phyloP scores from a whole-genome alignment of 2,888 invertebrate species.

The Escarpia spicata region DNA sequence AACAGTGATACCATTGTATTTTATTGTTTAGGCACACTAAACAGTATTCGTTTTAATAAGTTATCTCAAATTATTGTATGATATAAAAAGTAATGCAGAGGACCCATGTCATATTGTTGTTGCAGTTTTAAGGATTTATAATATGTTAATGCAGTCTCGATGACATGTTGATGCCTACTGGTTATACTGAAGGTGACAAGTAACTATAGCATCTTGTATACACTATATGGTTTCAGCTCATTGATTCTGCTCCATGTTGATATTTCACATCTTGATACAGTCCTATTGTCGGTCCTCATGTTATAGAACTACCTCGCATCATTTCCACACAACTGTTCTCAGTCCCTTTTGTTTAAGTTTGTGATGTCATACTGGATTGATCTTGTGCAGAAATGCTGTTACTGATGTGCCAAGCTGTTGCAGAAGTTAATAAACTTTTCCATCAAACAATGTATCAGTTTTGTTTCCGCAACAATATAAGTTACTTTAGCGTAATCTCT shows the following conservation, averaged over 20 bases:
- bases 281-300: neutral
- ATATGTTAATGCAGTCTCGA: too few relatives aligned
- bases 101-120: too few relatives aligned
- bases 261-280: neutral
- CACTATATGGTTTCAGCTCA: too few relatives aligned
- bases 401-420: neutral
- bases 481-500: too few relatives aligned
- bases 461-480: neutral
- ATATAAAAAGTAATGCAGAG: too few relatives aligned
- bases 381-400: neutral
- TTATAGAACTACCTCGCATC: neutral
- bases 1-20: neutral
- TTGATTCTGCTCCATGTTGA: neutral
- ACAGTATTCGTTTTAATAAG: too few relatives aligned
- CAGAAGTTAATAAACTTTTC: neutral
- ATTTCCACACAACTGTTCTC: neutral
- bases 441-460: neutral
- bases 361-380: neutral
- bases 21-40: neutral
- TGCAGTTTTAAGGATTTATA: too few relatives aligned
- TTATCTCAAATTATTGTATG: too few relatives aligned
- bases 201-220: too few relatives aligned
- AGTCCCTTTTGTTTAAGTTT: neutral
- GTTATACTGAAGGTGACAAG: too few relatives aligned
- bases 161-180: too few relatives aligned